phyloP scores from a whole-genome alignment of 2,797 vertebrate species.

The Gastrophryne carolinensis region DNA sequence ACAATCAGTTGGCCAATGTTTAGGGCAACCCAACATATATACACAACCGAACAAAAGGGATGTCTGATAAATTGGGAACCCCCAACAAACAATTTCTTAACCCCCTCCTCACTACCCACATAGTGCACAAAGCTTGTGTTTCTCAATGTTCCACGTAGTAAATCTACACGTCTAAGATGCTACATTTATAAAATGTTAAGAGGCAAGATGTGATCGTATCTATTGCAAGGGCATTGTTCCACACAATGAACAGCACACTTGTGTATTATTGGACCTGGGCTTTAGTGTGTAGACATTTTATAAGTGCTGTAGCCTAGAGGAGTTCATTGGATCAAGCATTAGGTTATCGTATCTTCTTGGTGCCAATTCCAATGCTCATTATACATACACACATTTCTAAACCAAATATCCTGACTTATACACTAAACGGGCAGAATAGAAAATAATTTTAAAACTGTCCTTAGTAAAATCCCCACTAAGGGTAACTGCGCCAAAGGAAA shows the following conservation, averaged over 20 bases:
- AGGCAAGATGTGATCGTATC: background rate
- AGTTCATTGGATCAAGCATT: background rate
- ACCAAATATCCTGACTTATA: background rate
- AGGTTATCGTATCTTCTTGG: background rate
- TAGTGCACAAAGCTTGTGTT: background rate
- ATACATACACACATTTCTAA: background rate
- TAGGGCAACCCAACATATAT: background rate
- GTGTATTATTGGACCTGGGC: background rate
- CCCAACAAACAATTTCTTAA: background rate
- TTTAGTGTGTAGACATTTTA: background rate
- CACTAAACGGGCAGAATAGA: background rate
- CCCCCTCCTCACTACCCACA: background rate
- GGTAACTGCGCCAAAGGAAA: background rate
- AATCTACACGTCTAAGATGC: background rate
- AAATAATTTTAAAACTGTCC: background rate
- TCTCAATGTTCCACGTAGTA: background rate
- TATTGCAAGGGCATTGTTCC: background rate
- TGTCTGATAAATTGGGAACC: background rate
- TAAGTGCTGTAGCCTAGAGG: background rate
- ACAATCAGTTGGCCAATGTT: background rate
- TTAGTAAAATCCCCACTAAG: background rate
- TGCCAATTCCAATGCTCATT: slow-evolving; percentile 1
- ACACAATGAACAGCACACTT: slow-evolving; percentile 6
- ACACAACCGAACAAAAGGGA: background rate
- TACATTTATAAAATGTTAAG: background rate